These are phyloP conservation scores for Odobenus rosmarus DNA, from an alignment of 2,113 vertebrate species.

Conservation along the genomic window DNA sequence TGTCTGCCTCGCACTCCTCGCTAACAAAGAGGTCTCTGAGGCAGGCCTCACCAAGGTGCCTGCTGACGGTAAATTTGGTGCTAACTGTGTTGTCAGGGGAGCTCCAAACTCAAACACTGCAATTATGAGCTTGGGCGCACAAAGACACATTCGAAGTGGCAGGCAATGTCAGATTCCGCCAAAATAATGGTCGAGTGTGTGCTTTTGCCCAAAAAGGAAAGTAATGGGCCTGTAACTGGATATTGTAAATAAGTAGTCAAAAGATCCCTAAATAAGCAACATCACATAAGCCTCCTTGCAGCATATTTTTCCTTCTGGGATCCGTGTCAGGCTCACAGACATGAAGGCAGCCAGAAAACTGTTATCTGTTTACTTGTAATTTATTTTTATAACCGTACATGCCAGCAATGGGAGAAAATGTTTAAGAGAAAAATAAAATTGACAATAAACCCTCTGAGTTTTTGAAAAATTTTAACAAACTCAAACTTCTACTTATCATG, in stretches of 20 bases:
- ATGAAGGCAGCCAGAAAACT: constrained; percentile 56
- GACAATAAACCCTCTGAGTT: neutral
- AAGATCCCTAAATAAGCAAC: constrained; percentile 45
- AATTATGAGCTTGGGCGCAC: constrained; percentile 23
- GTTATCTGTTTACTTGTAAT: constrained; percentile 52
- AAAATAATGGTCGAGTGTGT: neutral
- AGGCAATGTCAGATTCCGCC: neutral
- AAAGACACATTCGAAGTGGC: constrained; percentile 36
- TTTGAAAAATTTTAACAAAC: constrained; percentile 14
- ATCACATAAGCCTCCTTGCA: constrained; percentile 7
- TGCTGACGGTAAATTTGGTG: fast-evolving
- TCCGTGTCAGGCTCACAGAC: constrained; percentile 56
- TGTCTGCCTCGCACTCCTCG: neutral
- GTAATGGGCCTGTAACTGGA: constrained; percentile 19
- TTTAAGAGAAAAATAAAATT: constrained; percentile 59
- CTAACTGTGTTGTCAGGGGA: neutral
- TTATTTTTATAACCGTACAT: constrained; percentile 52
- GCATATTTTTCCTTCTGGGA: constrained; percentile 37
- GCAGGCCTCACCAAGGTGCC: neutral
- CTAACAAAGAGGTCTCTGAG: neutral
- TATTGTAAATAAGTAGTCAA: constrained; percentile 55
- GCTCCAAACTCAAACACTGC: neutral
- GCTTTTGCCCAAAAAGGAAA: constrained; percentile 58
- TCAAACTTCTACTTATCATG: neutral
- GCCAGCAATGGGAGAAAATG: neutral